Conservation (phyloP, 2,888 invertebrate species). For the Podabrus alpinus region DNA sequence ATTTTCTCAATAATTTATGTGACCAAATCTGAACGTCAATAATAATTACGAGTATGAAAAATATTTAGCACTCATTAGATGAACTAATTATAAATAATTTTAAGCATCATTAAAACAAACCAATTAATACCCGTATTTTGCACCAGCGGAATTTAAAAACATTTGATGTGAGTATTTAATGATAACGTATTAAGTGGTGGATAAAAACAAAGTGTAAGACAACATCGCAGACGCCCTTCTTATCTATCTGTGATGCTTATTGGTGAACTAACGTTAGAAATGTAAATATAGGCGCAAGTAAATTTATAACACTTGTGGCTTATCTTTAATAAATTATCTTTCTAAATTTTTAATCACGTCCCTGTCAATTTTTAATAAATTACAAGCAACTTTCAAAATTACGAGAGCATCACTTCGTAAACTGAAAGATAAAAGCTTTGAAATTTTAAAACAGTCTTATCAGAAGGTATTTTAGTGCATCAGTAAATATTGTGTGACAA, state of each 20-base stretch:
- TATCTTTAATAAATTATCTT: background rate
- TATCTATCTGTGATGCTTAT: background rate
- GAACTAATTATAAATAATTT: background rate
- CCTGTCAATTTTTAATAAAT: background rate
- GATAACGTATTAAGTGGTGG: background rate
- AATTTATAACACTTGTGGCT: background rate
- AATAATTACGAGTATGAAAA: background rate
- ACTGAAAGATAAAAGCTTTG: slow-evolving; percentile 5
- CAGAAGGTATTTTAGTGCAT: slow-evolving; percentile 12
- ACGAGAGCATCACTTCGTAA: slow-evolving; percentile 4
- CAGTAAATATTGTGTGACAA: slow-evolving; percentile 10
- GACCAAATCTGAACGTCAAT: background rate
- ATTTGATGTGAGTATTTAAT: background rate
- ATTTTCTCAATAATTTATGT: too few species aligned
- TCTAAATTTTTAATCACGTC: background rate
- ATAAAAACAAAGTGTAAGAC: background rate
- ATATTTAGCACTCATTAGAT: background rate
- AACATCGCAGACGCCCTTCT: background rate
- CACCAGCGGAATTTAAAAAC: background rate
- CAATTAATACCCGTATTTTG: background rate
- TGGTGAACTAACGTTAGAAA: background rate
- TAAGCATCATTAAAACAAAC: background rate
- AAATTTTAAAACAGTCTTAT: slow-evolving; percentile 11
- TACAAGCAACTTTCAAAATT: background rate
- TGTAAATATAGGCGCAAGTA: background rate